Evolutionary conservation across 2,888 invertebrate genomes (phyloP).

Genomic region (Dysmachus trigonus): DNA sequence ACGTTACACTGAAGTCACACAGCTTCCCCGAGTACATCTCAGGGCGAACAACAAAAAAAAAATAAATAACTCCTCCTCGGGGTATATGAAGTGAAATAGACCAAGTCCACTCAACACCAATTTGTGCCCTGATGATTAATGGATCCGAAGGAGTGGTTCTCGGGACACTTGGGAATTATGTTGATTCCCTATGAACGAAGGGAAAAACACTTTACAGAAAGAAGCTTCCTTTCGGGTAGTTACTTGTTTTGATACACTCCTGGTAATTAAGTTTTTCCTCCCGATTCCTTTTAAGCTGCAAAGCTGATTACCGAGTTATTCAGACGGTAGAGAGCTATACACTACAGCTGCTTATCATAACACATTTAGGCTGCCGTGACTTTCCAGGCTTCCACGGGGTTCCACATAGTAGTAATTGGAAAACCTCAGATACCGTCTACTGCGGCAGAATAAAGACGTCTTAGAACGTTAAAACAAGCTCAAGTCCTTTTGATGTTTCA

Average conservation of each 20-base stretch:
- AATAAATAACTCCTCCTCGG: too few species aligned
- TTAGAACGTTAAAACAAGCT: neutral
- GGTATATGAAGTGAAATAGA: constrained; percentile 30
- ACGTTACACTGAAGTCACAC: constrained; percentile 16
- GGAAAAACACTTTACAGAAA: constrained; percentile 16
- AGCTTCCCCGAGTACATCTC: neutral
- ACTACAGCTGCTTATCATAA: neutral
- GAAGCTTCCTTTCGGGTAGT: neutral
- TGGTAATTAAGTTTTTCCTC: constrained; percentile 17
- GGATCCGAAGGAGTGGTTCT: constrained; percentile 16
- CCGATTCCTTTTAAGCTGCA: neutral
- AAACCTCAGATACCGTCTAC: neutral
- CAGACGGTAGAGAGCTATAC: neutral
- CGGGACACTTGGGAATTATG: constrained; percentile 8
- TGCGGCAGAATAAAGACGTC: neutral
- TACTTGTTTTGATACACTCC: constrained; percentile 11
- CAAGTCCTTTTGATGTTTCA: neutral
- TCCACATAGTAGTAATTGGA: neutral
- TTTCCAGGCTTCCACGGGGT: neutral
- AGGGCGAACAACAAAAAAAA: constrained; percentile 6
- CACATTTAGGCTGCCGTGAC: neutral
- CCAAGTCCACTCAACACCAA: constrained; percentile 42
- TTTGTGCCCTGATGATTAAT: constrained; percentile 38
- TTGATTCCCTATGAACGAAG: constrained; percentile 9
- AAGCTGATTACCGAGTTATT: neutral